Base-by-base conservation (phyloP, 1,140 invertebrate genomes). In the Limonius californicus region DNA sequence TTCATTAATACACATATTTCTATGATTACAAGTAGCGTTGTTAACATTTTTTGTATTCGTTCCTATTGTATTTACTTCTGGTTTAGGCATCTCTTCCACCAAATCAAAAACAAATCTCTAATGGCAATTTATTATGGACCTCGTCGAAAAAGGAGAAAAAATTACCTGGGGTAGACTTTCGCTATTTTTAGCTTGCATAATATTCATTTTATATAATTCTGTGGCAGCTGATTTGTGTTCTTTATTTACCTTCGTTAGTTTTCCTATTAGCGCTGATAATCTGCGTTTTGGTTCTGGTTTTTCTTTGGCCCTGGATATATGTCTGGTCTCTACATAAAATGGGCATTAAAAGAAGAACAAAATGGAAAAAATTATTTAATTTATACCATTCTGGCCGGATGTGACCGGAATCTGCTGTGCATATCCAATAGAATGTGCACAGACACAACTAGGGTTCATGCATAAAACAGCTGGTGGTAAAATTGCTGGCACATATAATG, bases 181-280 rank as follows among this genome's bases (percentile, higher is more conserved):
- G 16, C 71, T 64, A 59, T 70, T 62, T 7, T 66, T 62, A 32
- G 66, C 57, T 64, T 68, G 64, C 16, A 62, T 59, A 32, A 74
- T 67, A 59, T 73, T 70, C 45, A 75, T 74, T 54, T 69, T 71
- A 60, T 75, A 75, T 14, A 72, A 66, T 39, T 75, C 70, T 8
- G 32, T 45, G 0, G 60, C 19, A 30, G 35, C 39, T 21, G 35
- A 27, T 18, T 15, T n/a, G 9, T 21, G 2, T 8, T 61, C 60
- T 50, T 50, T 19, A 11, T 19, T 21, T 18, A 8, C 19, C 14
- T 14, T 21, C 3, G 4, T 21, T 12, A 18, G 19, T 50, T 50
- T 50, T 19, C 12, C 45, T 19, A 50, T 19, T 7, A 50, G 19
- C 18, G 18, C n/a, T 8, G 14, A 11, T 19, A 50, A 14, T 18